These are phyloP conservation scores for Passer montanus DNA, from an alignment of 2,113 vertebrate species.

Conservation along the genomic window DNA sequence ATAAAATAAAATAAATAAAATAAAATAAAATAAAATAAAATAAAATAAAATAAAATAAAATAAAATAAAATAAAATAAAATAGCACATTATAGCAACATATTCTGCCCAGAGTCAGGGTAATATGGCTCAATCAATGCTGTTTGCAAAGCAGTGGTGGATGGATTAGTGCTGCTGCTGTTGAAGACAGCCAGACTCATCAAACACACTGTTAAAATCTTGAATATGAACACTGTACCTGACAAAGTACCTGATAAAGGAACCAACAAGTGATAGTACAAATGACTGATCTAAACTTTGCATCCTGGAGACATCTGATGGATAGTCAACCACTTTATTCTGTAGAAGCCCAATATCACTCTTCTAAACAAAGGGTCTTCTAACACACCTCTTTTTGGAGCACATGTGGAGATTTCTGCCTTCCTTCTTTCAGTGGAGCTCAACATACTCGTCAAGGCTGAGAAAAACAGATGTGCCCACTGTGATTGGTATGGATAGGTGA, in stretches of 20 bases:
- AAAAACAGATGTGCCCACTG: not conserved
- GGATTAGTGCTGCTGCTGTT: not conserved
- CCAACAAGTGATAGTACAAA: too few species aligned
- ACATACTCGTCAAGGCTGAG: not conserved
- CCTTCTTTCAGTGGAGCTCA: not conserved
- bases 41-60: not conserved
- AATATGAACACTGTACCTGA: not conserved
- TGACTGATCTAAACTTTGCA: not conserved
- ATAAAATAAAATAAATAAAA: too few species aligned
- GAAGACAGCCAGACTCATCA: not conserved
- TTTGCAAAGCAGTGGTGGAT: not conserved
- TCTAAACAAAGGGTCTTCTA: not conserved
- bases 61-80: not conserved
- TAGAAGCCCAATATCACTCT: too few species aligned
- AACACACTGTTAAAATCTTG: not conserved
- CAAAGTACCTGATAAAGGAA: not conserved
- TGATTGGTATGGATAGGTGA: not conserved
- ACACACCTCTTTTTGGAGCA: not conserved
- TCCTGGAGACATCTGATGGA: not conserved
- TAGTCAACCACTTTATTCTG: not conserved
- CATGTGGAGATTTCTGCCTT: not conserved
- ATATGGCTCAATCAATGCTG: not conserved
- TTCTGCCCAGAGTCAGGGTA: not conserved
- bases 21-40: not conserved
- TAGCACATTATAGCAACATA: not conserved